Percentiles rank a stretch among this genome's conserved stretches.
These are phyloP conservation scores for Plecturocebus donacophilus DNA, from an alignment of 2,113 vertebrate genomes.

Conservation along the genomic window DNA sequence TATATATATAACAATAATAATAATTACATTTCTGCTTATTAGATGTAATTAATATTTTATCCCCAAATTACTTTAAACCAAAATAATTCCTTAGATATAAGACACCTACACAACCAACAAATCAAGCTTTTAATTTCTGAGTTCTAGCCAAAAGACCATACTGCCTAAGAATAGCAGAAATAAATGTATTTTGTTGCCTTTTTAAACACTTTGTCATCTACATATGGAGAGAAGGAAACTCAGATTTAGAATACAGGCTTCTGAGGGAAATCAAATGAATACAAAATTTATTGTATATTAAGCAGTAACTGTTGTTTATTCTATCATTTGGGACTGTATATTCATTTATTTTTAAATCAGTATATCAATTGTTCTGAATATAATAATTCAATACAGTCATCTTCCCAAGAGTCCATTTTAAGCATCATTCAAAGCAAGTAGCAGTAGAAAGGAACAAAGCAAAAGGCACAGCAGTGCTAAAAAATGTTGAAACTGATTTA, in stretches of 20 bases:
- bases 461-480: neutral
- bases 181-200: neutral
- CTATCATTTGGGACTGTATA: neutral
- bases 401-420: neutral
- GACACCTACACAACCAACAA: neutral
- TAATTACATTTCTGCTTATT: conserved; percentile 24
- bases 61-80: conserved; percentile 26
- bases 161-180: neutral
- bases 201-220: neutral
- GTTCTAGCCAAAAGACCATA: neutral
- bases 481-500: neutral
- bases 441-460: neutral
- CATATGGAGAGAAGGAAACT: neutral
- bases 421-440: neutral
- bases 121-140: neutral
- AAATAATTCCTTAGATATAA: conserved; percentile 8
- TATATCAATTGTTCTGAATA: neutral
- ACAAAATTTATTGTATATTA: neutral
- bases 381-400: neutral
- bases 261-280: neutral
- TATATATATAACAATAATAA: neutral
- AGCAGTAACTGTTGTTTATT: neutral
- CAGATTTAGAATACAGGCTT: neutral
- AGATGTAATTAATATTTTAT: neutral
- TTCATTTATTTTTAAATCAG: neutral